Evolutionary conservation across 2,888 invertebrate species (phyloP).

Genomic region (Acheta domesticus): DNA sequence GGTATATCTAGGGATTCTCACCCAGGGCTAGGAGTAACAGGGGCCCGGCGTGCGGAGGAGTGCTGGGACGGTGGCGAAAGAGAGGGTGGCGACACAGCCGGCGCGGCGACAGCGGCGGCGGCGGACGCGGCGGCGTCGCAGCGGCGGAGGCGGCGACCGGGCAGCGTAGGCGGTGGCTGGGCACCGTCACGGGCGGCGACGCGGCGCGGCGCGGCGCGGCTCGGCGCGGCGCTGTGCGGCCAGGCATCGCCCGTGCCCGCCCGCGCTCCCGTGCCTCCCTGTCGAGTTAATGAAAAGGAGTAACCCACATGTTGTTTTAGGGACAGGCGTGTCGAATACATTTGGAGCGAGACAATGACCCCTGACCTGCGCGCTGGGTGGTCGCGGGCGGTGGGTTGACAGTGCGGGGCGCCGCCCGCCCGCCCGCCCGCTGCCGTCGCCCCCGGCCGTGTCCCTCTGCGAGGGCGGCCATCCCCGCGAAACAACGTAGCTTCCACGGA

Average conservation of each 20-base stretch:
- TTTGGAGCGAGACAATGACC: slow-evolving; percentile 18
- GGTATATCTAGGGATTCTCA: too few relatives aligned
- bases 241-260: slow-evolving; percentile 9
- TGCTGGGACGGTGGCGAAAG: too few relatives aligned
- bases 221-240: not conserved
- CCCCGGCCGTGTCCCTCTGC: not conserved
- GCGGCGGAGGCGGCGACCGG: too few relatives aligned
- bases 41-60: too few relatives aligned
- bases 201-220: not conserved
- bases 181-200: not conserved
- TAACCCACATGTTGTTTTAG: slow-evolving; percentile 11
- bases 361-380: slow-evolving; percentile 18
- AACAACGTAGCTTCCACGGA: not conserved
- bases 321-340: slow-evolving; percentile 18
- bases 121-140: too few relatives aligned
- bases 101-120: too few relatives aligned
- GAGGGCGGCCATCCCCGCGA: not conserved
- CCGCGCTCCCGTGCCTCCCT: slow-evolving; percentile 7
- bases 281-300: slow-evolving; percentile 18
- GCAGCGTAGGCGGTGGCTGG: too few relatives aligned
- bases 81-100: too few relatives aligned
- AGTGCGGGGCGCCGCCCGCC: slow-evolving; percentile 7
- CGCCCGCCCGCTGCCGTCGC: not conserved
- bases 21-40: too few relatives aligned
- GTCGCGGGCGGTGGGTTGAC: slow-evolving; percentile 18